These are phyloP conservation scores for Sicus ferrugineus DNA, from an alignment of 2,888 invertebrate genomes.

Conservation along the genomic window DNA sequence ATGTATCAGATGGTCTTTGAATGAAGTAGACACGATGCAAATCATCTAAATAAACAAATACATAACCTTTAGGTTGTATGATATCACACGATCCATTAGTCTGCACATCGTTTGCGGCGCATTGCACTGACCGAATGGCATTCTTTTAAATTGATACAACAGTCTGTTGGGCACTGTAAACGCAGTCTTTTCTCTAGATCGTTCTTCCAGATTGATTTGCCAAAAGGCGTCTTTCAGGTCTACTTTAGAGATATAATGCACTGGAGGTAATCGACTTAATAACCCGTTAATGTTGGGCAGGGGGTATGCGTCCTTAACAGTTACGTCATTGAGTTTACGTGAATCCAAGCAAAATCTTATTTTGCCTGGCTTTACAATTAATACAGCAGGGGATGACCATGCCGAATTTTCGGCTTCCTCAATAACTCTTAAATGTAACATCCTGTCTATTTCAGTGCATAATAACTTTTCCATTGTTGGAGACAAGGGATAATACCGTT, in stretches of 20 bases:
- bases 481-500: constrained; percentile 39
- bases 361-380: constrained; percentile 30
- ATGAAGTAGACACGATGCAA: constrained; percentile 6
- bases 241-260: background rate
- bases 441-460: constrained; percentile 47
- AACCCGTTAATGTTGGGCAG: background rate
- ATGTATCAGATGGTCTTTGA: constrained; percentile 8
- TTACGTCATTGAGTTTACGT: constrained; percentile 20
- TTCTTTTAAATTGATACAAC: too few relatives aligned
- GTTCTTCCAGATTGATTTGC: constrained; percentile 14
- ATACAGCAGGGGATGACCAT: constrained; percentile 20
- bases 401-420: background rate
- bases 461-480: constrained; percentile 38
- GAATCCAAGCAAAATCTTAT: constrained; percentile 26
- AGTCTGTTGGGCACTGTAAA: background rate
- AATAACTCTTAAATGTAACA: constrained; percentile 38
- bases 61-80: background rate
- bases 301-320: background rate
- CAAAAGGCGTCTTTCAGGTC: constrained; percentile 19
- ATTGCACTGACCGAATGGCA: too few relatives aligned
- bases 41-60: constrained; percentile 27
- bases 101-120: too few relatives aligned
- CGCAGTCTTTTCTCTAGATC: background rate
- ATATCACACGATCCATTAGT: too few relatives aligned
- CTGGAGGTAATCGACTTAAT: background rate